Base-by-base conservation (phyloP, 1,140 invertebrate genomes). In the Propsilocerus akamusi region DNA sequence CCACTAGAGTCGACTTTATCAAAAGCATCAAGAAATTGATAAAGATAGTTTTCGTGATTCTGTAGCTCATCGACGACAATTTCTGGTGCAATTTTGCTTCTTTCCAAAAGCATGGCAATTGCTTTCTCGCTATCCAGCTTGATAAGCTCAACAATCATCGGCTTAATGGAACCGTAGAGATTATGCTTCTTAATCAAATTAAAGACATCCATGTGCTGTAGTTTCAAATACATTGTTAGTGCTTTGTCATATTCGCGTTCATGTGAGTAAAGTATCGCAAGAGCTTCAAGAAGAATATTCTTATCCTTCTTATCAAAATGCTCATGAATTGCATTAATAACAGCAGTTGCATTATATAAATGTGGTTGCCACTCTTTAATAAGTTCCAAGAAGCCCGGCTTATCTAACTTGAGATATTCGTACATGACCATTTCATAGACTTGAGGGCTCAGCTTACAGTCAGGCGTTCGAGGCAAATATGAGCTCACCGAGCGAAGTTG, bases 381-480 rank as follows among this genome's bases (percentile, higher is more conserved):
- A 26, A 96, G 65, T 57, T 84, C 76, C 2, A 94, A 67, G 66
- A 96, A 95, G n/a, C 84, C 86, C 66, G 79, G 68, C 24, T 81
- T 75, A 68, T 97, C 87, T 41, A 81, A 76, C 63, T 91, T 84
- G 1, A 99, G 67, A 65, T 89, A 97, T 62, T 97, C 92, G 58
- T 86, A 89, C 3, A 99, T 70, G 26, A 99, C 88, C 75, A 92
- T 85, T 69, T 98, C 94, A 68, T 99, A 99, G 52, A 94, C 83
- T 30, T 87, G 76, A 0, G 86, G 77, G 63, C 81, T 80, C 11
- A 98, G 70, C 50, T 77, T 78, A 25, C 69, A 73, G 46, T 84
- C 73, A 10, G 76, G 68, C 8, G 73, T 75, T 56, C 77, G 73
- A 25, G 82, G 81, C 41, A 99, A 70, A 66, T 92, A 94, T 0